phyloP scores from a whole-genome alignment of 2,113 vertebrate genomes.

The Oreamnos americanus region DNA sequence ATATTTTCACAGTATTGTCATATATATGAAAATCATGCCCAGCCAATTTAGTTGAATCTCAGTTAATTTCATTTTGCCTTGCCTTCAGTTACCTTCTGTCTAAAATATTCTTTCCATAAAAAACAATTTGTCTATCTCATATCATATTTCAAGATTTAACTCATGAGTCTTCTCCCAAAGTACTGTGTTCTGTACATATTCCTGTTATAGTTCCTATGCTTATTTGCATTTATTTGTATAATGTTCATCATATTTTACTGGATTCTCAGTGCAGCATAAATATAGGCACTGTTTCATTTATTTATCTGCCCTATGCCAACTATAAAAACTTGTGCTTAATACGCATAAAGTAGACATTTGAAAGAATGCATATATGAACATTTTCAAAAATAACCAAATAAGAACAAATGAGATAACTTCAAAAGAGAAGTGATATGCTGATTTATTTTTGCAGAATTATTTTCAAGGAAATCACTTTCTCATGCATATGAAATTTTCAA shows the following conservation, averaged over 20 bases:
- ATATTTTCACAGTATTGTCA: background rate
- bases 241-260: background rate
- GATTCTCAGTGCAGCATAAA: background rate
- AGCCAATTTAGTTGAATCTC: background rate
- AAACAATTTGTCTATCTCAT: background rate
- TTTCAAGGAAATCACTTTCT: background rate
- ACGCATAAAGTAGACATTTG: background rate
- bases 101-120: background rate
- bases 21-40: background rate
- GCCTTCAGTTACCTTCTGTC: background rate
- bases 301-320: background rate
- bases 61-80: background rate
- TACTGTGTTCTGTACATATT: background rate
- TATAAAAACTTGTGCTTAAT: constrained; percentile 26
- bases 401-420: background rate
- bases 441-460: background rate
- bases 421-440: background rate
- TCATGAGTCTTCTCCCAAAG: background rate
- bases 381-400: background rate
- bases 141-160: background rate
- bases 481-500: background rate
- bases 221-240: background rate
- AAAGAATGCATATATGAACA: background rate
- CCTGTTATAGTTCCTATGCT: background rate
- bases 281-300: background rate